Evolutionary conservation across 2,888 invertebrate genomes (phyloP).

Genomic region (Aspidiotus rigidus): DNA sequence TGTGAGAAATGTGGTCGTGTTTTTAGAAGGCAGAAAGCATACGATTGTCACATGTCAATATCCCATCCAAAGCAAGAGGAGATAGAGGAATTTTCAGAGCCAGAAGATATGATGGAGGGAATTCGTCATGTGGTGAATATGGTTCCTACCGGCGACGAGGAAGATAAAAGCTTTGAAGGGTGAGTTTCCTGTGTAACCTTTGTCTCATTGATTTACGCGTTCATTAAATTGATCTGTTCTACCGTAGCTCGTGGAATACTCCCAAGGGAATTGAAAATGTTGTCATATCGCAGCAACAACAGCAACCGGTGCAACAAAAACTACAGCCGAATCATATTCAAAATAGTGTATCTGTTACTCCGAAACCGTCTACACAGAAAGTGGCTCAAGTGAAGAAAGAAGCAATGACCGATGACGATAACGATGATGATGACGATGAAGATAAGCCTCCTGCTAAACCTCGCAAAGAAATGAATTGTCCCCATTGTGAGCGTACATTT

Average conservation of each 20-base stretch:
- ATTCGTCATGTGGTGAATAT: slow-evolving; percentile 61
- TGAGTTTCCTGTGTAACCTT: not conserved
- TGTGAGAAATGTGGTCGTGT: slow-evolving; percentile 46
- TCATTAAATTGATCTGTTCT: not conserved
- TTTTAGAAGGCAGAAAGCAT: slow-evolving; percentile 55
- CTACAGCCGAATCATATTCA: too few species aligned
- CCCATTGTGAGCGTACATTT: slow-evolving; percentile 63
- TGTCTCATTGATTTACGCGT: too few species aligned
- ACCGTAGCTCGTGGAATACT: not conserved
- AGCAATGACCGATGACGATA: slow-evolving; percentile 13
- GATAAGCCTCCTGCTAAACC: slow-evolving; percentile 11
- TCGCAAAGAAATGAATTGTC: slow-evolving; percentile 48
- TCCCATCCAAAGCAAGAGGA: slow-evolving; percentile 50
- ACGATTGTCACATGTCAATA: slow-evolving; percentile 54
- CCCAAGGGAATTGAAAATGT: slow-evolving; percentile 14
- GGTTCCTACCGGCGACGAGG: slow-evolving; percentile 36
- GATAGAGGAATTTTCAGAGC: slow-evolving; percentile 71
- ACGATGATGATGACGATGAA: slow-evolving; percentile 12
- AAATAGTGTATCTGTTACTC: too few species aligned
- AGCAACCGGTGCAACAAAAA: not conserved
- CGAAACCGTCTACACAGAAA: not conserved
- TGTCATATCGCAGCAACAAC: slow-evolving; percentile 8
- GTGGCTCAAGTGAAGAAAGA: not conserved
- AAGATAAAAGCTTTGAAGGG: slow-evolving; percentile 27
- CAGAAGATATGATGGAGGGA: slow-evolving; percentile 77